phyloP scores from a whole-genome alignment of 2,888 invertebrate genomes.

The Agrilus mali region DNA sequence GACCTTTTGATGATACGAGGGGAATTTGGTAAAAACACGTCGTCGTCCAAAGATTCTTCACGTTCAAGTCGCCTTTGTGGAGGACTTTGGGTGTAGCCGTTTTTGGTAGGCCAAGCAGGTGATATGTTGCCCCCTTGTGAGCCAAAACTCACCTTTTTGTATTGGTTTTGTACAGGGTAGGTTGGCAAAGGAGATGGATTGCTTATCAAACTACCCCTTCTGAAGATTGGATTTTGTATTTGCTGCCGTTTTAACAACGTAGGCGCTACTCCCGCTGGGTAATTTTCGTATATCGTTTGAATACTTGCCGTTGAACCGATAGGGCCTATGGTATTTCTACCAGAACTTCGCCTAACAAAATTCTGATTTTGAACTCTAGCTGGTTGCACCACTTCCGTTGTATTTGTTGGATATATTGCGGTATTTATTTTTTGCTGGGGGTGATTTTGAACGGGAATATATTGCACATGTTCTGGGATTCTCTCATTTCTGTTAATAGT shows the following conservation, averaged over 20 bases:
- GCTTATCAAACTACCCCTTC: slow-evolving; percentile 37
- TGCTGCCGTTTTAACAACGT: background rate
- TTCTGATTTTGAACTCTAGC: slow-evolving; percentile 14
- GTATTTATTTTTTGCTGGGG: too few relatives aligned
- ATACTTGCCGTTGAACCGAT: slow-evolving; percentile 11
- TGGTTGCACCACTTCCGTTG: slow-evolving; percentile 4
- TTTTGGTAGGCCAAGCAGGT: slow-evolving; percentile 36
- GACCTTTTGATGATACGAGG: slow-evolving; percentile 1
- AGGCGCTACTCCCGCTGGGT: background rate
- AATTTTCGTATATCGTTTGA: slow-evolving; percentile 9
- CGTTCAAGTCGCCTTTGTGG: slow-evolving; percentile 27
- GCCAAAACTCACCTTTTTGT: slow-evolving; percentile 40
- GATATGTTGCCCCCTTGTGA: slow-evolving; percentile 14
- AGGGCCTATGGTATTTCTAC: slow-evolving; percentile 20
- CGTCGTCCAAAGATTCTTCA: slow-evolving; percentile 22
- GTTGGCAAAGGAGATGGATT: slow-evolving; percentile 15
- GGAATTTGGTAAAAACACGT: slow-evolving; percentile 25
- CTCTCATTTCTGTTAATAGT: background rate
- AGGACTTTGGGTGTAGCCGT: slow-evolving; percentile 32
- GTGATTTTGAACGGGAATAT: too few relatives aligned
- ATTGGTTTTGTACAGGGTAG: slow-evolving; percentile 26
- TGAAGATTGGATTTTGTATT: slow-evolving; percentile 35
- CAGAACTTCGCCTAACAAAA: slow-evolving; percentile 20
- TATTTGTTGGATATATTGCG: background rate
- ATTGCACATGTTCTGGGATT: background rate